A percentile compares a stretch with the other conserved stretches of the same genome.
Evolutionary conservation across 2,888 invertebrate genomes (phyloP).

Genomic region (Eupithecia exiguata): DNA sequence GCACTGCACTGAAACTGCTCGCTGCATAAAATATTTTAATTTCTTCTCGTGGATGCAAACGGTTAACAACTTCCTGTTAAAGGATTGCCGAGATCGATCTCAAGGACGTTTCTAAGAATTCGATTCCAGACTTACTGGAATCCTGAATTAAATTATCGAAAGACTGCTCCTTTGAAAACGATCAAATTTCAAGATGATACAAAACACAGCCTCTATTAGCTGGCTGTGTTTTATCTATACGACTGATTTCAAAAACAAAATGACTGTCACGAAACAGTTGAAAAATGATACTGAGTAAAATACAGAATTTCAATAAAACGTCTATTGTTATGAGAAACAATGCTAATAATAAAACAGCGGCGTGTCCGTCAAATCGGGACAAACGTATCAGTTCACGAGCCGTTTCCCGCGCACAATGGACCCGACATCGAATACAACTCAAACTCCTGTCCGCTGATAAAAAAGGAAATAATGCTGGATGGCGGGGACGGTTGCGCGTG

Average conservation of each 20-base stretch:
- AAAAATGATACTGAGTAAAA: constrained; percentile 2
- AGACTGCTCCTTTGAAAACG: neutral
- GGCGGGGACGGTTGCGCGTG: neutral
- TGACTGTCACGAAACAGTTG: constrained; percentile 9
- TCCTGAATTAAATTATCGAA: neutral
- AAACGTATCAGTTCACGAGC: constrained; percentile 36
- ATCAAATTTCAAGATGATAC: neutral
- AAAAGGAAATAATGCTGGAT: constrained; percentile 15
- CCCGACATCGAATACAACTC: constrained; percentile 23
- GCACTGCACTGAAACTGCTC: constrained; percentile 23
- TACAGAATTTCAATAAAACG: constrained; percentile 27
- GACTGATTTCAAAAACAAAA: neutral
- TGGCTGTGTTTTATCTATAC: neutral
- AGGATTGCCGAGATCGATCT: constrained; percentile 14
- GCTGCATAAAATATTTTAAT: constrained; percentile 36
- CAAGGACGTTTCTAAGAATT: neutral
- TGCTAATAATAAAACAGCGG: constrained; percentile 34
- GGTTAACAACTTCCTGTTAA: constrained; percentile 16
- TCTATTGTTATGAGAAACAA: constrained; percentile 33
- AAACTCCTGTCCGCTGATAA: constrained; percentile 26
- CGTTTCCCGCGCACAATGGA: constrained; percentile 32
- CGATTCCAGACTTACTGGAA: neutral
- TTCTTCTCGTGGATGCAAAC: constrained; percentile 18
- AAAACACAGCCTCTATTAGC: neutral
- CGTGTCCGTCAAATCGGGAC: constrained; percentile 31